These are phyloP conservation scores for human (Homo sapiens) DNA, from an alignment of 2,113 vertebrate species.

Conservation along the genomic window GRCh38 chr6:43782001-43782500, in stretches of 20 bases:
- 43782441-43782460: background rate
- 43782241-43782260: constrained; percentile 66
- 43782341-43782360: constrained; percentile 55
- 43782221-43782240: constrained; percentile 79
- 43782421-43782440: background rate
- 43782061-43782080: constrained; percentile 99
- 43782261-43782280: background rate
- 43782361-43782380: constrained; percentile 68
- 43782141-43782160: constrained; percentile 68
- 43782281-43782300: background rate
- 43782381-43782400: constrained; percentile 63
- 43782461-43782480: background rate
- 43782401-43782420: constrained; percentile 41
- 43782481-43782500: fast-evolving
- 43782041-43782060: constrained; percentile 97
- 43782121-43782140: constrained; percentile 69
- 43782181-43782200: constrained; percentile 61
- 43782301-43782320: background rate
- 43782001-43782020: constrained; percentile 97
- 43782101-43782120: constrained; percentile 81
- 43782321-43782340: constrained; percentile 53
- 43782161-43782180: constrained; percentile 58
- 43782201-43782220: constrained; percentile 86
- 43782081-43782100: constrained; percentile 98
- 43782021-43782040: constrained; percentile 99